A percentile compares a stretch with the other conserved stretches of the same genome.
Evolutionary conservation across 1,140 invertebrate species (phyloP).

Genomic region (Drosophila lacertosa): DNA sequence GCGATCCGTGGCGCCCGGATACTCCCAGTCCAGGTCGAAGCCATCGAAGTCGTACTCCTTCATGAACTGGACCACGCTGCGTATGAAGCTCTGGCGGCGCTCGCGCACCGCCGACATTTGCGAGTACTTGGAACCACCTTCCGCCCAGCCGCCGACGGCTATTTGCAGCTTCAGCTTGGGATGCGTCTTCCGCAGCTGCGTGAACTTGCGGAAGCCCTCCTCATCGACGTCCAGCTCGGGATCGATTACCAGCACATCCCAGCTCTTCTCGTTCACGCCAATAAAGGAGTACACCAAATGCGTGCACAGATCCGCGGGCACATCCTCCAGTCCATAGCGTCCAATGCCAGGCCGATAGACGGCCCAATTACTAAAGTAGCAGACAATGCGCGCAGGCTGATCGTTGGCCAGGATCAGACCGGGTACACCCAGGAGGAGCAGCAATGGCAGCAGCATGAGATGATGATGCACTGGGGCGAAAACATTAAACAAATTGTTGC

Average conservation of each 20-base stretch:
- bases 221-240: conserved; percentile 91
- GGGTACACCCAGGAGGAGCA: conserved; percentile 49
- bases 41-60: conserved; percentile 91
- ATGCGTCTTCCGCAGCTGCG: conserved; percentile 88
- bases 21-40: conserved; percentile 93
- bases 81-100: conserved; percentile 89
- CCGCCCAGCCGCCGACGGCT: conserved; percentile 94
- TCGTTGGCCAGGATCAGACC: conserved; percentile 30
- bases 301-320: conserved; percentile 92
- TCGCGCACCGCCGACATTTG: conserved; percentile 89
- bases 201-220: conserved; percentile 93
- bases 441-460: conserved; percentile 1
- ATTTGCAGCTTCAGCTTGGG: conserved; percentile 91
- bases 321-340: conserved; percentile 92
- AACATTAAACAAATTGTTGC: not conserved
- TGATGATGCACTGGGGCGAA: conserved; percentile 42
- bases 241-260: conserved; percentile 92
- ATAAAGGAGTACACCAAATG: conserved; percentile 96
- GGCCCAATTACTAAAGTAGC: conserved; percentile 97
- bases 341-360: conserved; percentile 93
- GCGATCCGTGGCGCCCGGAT: conserved; percentile 92
- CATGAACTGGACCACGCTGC: conserved; percentile 91
- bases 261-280: conserved; percentile 91
- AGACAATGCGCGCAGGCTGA: conserved; percentile 88
- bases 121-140: conserved; percentile 94